phyloP scores from a whole-genome alignment of 2,113 vertebrate genomes.

The Oplegnathus fasciatus region DNA sequence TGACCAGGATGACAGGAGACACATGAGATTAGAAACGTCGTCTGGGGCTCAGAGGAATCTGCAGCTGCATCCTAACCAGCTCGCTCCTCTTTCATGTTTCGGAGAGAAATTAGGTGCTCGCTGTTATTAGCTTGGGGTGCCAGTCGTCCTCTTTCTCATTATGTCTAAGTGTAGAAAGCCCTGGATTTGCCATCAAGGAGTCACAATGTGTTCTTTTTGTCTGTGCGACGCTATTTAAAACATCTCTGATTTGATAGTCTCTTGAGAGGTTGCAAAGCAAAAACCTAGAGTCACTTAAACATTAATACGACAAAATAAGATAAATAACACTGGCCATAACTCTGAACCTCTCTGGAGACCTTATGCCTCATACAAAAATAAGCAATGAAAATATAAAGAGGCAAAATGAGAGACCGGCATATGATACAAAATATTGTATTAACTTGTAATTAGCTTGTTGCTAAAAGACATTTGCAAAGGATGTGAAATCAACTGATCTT shows the following conservation, averaged over 20 bases:
- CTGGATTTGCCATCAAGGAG: not conserved
- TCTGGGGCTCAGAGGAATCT: not conserved
- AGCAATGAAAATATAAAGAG: not conserved
- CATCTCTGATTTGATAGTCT: not conserved
- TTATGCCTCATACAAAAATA: not conserved
- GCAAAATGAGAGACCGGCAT: not conserved
- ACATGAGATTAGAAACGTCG: not conserved
- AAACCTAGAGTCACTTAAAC: not conserved
- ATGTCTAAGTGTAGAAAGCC: not conserved
- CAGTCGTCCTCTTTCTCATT: not conserved
- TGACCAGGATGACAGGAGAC: not conserved
- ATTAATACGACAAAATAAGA: not conserved
- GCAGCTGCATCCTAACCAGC: slow-evolving; percentile 23
- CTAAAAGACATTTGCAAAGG: not conserved
- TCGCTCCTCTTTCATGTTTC: slow-evolving; percentile 5
- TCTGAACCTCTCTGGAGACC: not conserved
- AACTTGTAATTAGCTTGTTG: not conserved
- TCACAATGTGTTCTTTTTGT: not conserved
- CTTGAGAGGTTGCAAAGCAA: not conserved
- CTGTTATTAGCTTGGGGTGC: not conserved
- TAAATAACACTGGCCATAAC: not conserved
- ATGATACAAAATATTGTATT: not conserved
- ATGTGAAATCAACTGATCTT: not conserved
- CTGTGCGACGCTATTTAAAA: not conserved
- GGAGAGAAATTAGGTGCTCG: not conserved